phyloP scores from a whole-genome alignment of 64 coral and sea anemone genomes.

The Trachythela sp. region DNA sequence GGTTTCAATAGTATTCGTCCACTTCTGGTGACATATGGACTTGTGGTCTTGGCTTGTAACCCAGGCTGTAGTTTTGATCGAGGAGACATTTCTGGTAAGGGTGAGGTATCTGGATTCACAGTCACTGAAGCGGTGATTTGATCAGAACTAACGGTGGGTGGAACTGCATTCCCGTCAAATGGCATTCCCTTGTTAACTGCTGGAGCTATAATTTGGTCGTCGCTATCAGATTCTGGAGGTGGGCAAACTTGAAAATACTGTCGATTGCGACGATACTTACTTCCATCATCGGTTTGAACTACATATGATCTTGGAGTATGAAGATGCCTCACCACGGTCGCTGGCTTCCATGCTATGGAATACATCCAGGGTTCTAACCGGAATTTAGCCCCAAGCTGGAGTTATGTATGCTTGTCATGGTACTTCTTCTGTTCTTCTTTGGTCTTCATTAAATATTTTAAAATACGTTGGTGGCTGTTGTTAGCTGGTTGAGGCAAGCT shows the following conservation, averaged over 20 bases:
- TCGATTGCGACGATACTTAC: background rate
- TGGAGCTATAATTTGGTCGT: background rate
- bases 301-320: background rate
- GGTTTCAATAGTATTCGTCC: too few relatives aligned
- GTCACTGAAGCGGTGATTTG: too few relatives aligned
- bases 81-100: too few relatives aligned
- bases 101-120: too few relatives aligned
- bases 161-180: too few relatives aligned
- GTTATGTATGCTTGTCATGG: background rate
- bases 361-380: background rate
- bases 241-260: constrained; percentile 32
- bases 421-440: background rate
- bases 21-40: too few relatives aligned
- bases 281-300: too few relatives aligned
- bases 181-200: too few relatives aligned
- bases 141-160: too few relatives aligned
- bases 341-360: constrained; percentile 8
- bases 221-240: background rate
- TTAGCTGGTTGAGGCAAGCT: background rate
- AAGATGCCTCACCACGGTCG: constrained; percentile 27
- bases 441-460: background rate
- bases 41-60: too few relatives aligned
- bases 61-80: too few relatives aligned
- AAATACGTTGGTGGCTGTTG: background rate
- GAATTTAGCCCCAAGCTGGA: background rate